Conservation (phyloP, 1,140 invertebrate species). For the Reticulitermes speratus region DNA sequence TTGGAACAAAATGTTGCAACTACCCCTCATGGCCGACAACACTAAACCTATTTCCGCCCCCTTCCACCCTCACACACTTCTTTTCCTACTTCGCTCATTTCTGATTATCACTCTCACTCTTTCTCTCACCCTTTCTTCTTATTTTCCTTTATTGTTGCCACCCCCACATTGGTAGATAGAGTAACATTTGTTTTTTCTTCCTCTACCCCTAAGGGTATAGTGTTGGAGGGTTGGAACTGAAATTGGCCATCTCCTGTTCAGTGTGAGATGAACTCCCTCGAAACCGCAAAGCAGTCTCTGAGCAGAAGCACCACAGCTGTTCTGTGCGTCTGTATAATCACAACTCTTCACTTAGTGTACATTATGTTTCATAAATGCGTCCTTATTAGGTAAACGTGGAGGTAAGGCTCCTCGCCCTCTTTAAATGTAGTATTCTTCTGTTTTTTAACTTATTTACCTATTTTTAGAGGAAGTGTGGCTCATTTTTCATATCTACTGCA, state of each 20-base stretch:
- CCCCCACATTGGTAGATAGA: background rate
- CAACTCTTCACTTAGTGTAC: no score
- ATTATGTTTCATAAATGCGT: no score
- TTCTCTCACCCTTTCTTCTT: background rate
- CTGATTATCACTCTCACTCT: slow-evolving; percentile 6
- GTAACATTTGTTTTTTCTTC: background rate
- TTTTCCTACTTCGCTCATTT: background rate
- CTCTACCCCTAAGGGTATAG: background rate
- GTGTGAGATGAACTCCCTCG: background rate
- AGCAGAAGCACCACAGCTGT: no score
- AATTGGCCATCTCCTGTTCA: background rate
- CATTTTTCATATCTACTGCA: no score
- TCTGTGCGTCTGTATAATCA: no score
- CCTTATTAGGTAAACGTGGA: no score
- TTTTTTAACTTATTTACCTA: no score
- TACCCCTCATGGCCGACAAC: background rate
- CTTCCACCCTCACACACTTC: background rate
- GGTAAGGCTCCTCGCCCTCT: no score
- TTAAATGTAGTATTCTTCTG: no score
- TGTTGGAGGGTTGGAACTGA: background rate
- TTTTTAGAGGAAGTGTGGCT: no score
- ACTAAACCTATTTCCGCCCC: slow-evolving; percentile 5
- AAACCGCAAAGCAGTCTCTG: background rate
- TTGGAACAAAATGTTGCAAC: background rate
- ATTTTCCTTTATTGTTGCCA: background rate